These are phyloP conservation scores for Coelopa frigida DNA, from an alignment of 1,140 invertebrate species.

Conservation along the genomic window DNA sequence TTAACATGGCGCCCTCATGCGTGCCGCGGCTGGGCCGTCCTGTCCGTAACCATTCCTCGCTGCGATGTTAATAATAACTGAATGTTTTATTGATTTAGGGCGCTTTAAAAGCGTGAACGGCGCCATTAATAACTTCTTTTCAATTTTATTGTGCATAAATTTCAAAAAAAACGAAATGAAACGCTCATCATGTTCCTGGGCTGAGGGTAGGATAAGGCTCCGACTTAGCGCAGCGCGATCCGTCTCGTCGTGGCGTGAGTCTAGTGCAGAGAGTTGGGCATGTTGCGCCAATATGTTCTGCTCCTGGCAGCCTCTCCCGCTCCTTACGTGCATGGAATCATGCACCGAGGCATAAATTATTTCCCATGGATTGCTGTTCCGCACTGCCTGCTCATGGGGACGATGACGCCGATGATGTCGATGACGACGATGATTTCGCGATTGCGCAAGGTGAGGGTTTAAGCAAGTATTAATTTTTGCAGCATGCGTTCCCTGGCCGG, in stretches of 20 bases:
- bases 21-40: no score
- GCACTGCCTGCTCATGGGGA: neutral
- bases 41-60: no score
- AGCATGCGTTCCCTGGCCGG: constrained; percentile 1
- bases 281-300: constrained; percentile 11
- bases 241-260: no score
- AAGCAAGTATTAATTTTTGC: constrained; percentile 13
- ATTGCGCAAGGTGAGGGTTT: constrained; percentile 30
- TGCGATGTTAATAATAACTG: no score
- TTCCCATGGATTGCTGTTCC: constrained; percentile 37
- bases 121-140: constrained; percentile 45
- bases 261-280: constrained; percentile 8
- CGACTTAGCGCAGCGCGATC: no score
- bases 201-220: no score
- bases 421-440: constrained; percentile 24
- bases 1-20: no score
- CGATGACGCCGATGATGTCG: constrained; percentile 9
- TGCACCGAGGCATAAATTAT: constrained; percentile 42
- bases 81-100: constrained; percentile 41
- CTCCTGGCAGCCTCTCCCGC: neutral
- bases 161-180: constrained; percentile 22
- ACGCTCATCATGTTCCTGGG: neutral
- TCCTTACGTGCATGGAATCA: constrained; percentile 4
- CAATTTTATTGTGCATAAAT: constrained; percentile 46
- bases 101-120: constrained; percentile 44